These are phyloP conservation scores for Phylloscopus trochiloides DNA, from an alignment of 2,113 vertebrate genomes.

Conservation along the genomic window DNA sequence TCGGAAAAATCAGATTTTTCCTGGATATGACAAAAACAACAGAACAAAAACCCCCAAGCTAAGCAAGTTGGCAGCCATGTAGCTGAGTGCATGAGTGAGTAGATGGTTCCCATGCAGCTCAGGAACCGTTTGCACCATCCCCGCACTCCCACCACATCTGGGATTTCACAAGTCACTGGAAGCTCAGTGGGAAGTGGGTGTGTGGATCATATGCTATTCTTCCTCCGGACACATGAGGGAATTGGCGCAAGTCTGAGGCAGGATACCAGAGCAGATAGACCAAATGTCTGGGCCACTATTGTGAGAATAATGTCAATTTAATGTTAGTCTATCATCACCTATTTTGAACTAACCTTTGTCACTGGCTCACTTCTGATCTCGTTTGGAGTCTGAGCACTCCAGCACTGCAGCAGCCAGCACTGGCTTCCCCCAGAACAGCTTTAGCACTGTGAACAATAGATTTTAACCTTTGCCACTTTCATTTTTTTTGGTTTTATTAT, in stretches of 20 bases:
- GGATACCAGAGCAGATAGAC: slow-evolving; percentile 54
- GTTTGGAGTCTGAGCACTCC: slow-evolving; percentile 36
- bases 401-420: not conserved
- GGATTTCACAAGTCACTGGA: slow-evolving; percentile 55
- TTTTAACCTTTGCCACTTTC: slow-evolving; percentile 74
- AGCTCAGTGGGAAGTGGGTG: slow-evolving; percentile 44
- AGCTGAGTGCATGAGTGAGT: not conserved
- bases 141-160: not conserved
- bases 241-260: slow-evolving; percentile 37
- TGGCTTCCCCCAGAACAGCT: slow-evolving; percentile 46
- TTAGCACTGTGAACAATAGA: slow-evolving; percentile 56
- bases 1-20: slow-evolving; percentile 41
- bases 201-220: slow-evolving; percentile 56
- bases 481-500: slow-evolving; percentile 76
- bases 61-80: slow-evolving; percentile 1
- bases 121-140: slow-evolving; percentile 44
- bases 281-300: slow-evolving; percentile 61
- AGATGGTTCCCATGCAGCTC: slow-evolving; percentile 39
- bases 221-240: slow-evolving; percentile 54
- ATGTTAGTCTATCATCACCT: slow-evolving; percentile 44
- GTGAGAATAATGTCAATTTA: slow-evolving; percentile 62
- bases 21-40: slow-evolving; percentile 19
- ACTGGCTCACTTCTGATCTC: slow-evolving; percentile 40
- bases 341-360: slow-evolving; percentile 48
- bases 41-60: not conserved